Evolutionary conservation across 2,113 vertebrate species (phyloP).

Genomic region (Trematocara marginatum): DNA sequence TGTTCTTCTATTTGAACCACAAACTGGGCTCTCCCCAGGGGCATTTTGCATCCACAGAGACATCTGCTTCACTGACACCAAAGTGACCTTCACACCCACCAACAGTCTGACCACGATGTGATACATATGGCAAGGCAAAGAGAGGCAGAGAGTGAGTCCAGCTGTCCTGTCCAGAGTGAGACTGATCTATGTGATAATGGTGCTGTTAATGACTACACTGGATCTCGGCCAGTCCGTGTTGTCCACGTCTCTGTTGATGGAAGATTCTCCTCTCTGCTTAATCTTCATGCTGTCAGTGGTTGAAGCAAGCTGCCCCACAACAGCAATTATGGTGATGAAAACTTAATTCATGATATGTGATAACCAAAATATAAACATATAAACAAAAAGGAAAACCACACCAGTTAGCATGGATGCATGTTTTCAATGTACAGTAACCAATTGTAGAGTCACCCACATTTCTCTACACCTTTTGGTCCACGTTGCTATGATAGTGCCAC

Average conservation of each 20-base stretch:
- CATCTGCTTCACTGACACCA: conserved; percentile 47
- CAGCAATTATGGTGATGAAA: background rate
- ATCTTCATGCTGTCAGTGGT: background rate
- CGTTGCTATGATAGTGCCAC: background rate
- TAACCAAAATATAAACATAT: background rate
- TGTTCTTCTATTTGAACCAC: conserved; percentile 4
- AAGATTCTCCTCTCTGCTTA: conserved; percentile 1
- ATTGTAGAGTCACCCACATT: background rate
- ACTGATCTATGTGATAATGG: conserved; percentile 23
- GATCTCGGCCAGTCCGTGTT: conserved; percentile 16
- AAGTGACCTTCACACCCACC: conserved; percentile 50
- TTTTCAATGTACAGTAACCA: background rate
- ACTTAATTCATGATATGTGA: background rate
- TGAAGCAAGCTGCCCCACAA: background rate
- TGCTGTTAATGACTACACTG: conserved; percentile 35
- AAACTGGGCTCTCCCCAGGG: conserved; percentile 19
- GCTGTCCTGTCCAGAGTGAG: conserved; percentile 33
- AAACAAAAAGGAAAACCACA: background rate
- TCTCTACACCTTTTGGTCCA: background rate
- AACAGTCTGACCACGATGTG: conserved; percentile 6
- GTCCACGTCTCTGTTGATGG: background rate
- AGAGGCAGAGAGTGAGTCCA: conserved; percentile 5
- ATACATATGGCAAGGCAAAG: conserved; percentile 28
- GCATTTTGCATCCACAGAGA: conserved; percentile 15
- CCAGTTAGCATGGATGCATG: background rate